Evolutionary conservation across 1,140 invertebrate species (phyloP), one percentile per base, ranked within the genome.

Genomic region (Caligus rogercresseyi): DNA sequence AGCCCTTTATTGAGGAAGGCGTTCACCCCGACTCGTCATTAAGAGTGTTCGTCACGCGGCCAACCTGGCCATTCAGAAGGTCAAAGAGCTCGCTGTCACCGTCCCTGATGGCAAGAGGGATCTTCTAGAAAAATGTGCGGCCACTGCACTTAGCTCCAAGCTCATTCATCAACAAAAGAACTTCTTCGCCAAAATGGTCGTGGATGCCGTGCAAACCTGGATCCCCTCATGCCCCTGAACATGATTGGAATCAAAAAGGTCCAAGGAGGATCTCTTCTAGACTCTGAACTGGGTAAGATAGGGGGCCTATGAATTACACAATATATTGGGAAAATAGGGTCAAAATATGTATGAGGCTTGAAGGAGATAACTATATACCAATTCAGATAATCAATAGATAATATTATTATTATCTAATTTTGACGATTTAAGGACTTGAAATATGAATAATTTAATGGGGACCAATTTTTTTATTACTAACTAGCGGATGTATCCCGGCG

Each of bases 161-260:
- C 75, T 98, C 63, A 91, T 98, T 69, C 87, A 93, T 70, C 84
- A 87, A 69, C 89, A 97, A 70, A 94, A 91, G 73, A 84, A 85
- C 55, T 96, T 96, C 76, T 99, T 99, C 74, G 83, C 91, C 20
- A 83, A 84, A 70, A 92, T 99, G 81, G 94, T 97, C 7, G 95
- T 99, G 0, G 91, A 98, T 73, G 95, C 95, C 66, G 95, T 99
- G 1, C 78, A 93, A 66, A 79, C 83, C 25, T 99, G 63, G 95
- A 98, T 73, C 89, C 93, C 14, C 77, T 97, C 26, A 74, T 97
- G 65, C 93, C 95, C 0, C 76, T 98, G 14, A 94, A 98, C 71
- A 98, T 99, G 94, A 98, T 99, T 74, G 95, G 96, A 61, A 94
- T 98, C 65, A 99, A 99, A 76, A 98, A 98, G 76, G 87, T 97